Conservation (phyloP, 2,113 vertebrate genomes). For the Paraplagusia blochii region DNA sequence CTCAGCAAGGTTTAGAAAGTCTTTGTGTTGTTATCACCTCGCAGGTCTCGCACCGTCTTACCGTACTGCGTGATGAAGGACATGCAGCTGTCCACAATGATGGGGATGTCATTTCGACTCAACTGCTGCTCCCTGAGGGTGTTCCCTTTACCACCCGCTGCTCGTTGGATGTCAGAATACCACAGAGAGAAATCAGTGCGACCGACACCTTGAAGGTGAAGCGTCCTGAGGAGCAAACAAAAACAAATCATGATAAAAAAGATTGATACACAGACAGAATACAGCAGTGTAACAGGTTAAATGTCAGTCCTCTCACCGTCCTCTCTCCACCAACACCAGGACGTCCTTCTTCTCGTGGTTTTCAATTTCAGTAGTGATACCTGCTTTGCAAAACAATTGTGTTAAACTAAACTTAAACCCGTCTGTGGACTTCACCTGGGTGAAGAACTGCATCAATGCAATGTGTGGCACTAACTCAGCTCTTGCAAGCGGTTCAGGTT, state of each 20-base stretch:
- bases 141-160: slow-evolving; percentile 86
- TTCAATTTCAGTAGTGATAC: slow-evolving; percentile 78
- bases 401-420: neutral
- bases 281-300: no score
- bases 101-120: slow-evolving; percentile 91
- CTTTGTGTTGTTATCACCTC: no score
- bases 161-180: slow-evolving; percentile 84
- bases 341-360: slow-evolving; percentile 90
- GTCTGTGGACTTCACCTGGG: slow-evolving; percentile 5
- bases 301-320: slow-evolving; percentile 77
- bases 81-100: slow-evolving; percentile 96
- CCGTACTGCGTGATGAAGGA: slow-evolving; percentile 97
- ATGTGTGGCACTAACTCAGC: slow-evolving; percentile 82
- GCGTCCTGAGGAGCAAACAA: slow-evolving; percentile 78
- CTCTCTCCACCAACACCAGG: slow-evolving; percentile 91
- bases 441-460: neutral
- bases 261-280: neutral
- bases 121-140: slow-evolving; percentile 91
- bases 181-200: slow-evolving; percentile 84
- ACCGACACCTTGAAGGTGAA: slow-evolving; percentile 88
- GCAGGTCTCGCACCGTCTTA: slow-evolving; percentile 67
- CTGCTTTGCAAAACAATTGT: slow-evolving; percentile 63
- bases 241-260: neutral
- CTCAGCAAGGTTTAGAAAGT: neutral
- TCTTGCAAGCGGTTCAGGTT: slow-evolving; percentile 94